phyloP scores from a whole-genome alignment of 2,888 invertebrate genomes.

The Incurvaria masculella region DNA sequence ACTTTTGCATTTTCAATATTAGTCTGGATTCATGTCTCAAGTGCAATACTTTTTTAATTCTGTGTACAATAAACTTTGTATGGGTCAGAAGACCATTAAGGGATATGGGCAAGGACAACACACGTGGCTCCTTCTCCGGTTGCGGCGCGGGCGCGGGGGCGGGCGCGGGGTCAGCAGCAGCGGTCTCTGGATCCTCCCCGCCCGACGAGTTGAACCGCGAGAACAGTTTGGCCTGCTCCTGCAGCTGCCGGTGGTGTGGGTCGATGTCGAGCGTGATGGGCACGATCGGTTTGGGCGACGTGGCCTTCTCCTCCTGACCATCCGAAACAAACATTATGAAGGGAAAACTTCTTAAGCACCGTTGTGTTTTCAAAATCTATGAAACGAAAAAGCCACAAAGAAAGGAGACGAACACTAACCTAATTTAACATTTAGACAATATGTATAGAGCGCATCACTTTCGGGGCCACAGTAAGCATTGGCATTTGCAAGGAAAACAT shows the following conservation, averaged over 20 bases:
- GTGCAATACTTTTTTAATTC: too few relatives aligned
- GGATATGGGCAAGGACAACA: too few relatives aligned
- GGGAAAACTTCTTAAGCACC: slow-evolving; percentile 20
- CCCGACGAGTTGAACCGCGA: slow-evolving; percentile 41
- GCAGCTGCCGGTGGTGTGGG: slow-evolving; percentile 47
- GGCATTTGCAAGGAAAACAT: too few relatives aligned
- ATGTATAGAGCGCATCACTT: too few relatives aligned
- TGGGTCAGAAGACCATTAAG: too few relatives aligned
- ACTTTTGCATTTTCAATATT: too few relatives aligned
- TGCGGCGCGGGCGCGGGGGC: slow-evolving; percentile 10
- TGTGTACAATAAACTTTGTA: too few relatives aligned
- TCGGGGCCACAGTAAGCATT: too few relatives aligned
- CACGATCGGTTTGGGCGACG: slow-evolving; percentile 37
- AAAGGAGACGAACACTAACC: background rate
- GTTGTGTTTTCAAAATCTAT: slow-evolving; percentile 12
- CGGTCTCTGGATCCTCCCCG: slow-evolving; percentile 30
- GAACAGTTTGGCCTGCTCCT: slow-evolving; percentile 55
- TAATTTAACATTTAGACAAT: background rate
- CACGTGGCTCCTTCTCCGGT: slow-evolving; percentile 44
- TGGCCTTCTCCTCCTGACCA: slow-evolving; percentile 32
- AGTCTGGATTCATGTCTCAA: too few relatives aligned
- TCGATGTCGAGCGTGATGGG: slow-evolving; percentile 53
- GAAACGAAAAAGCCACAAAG: too few relatives aligned
- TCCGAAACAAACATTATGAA: slow-evolving; percentile 11
- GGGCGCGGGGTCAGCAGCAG: slow-evolving; percentile 18